phyloP scores from a whole-genome alignment of 2,113 vertebrate genomes.

The Semicossyphus pulcher region DNA sequence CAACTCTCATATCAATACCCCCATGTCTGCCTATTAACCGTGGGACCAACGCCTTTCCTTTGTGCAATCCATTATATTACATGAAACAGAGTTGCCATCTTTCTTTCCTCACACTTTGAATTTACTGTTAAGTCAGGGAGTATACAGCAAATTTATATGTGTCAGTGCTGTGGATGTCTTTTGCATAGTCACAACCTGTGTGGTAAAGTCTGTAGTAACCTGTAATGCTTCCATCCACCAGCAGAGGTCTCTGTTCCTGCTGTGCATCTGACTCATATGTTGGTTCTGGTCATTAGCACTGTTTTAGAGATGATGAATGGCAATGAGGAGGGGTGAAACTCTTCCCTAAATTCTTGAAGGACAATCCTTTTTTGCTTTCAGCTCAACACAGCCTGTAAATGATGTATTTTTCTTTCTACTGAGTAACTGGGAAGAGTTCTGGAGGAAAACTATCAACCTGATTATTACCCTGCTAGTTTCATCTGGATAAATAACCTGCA shows the following conservation, averaged over 20 bases:
- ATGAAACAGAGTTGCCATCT: background rate
- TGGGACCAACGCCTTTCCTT: background rate
- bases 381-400: background rate
- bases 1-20: background rate
- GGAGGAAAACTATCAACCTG: background rate
- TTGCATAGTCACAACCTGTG: background rate
- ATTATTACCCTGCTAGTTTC: background rate
- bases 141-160: background rate
- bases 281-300: conserved; percentile 22
- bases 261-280: conserved; percentile 10
- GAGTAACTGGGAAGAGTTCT: background rate
- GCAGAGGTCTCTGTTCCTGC: conserved; percentile 73
- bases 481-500: conserved; percentile 6
- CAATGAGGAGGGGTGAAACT: background rate
- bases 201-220: background rate
- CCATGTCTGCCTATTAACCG: background rate
- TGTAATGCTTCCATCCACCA: conserved; percentile 62
- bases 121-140: background rate
- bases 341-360: background rate
- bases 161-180: conserved; percentile 10
- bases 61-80: background rate
- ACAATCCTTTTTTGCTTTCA: background rate
- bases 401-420: background rate
- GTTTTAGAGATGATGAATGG: conserved; percentile 20
- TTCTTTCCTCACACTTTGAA: background rate